These are phyloP conservation scores for Tricholaema leucomelas DNA, from an alignment of 2,113 vertebrate genomes.

Conservation along the genomic window DNA sequence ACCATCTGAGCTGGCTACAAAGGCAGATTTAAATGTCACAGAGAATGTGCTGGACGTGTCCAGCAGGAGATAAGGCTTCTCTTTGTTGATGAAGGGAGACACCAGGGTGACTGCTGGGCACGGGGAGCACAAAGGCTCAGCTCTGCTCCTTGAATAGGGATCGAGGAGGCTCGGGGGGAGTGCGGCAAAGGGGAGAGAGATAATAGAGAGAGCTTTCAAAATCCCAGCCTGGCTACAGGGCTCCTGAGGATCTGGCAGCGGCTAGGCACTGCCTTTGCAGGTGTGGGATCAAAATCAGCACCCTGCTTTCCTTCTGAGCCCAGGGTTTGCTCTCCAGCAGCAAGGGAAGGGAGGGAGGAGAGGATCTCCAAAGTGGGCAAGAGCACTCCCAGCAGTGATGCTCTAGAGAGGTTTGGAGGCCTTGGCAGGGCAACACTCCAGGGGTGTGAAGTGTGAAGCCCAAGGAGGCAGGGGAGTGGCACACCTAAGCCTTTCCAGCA, in stretches of 20 bases:
- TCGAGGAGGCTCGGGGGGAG: background rate
- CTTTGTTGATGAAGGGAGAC: slow-evolving; percentile 13
- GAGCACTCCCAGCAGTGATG: background rate
- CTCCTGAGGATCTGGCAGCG: background rate
- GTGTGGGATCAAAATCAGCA: background rate
- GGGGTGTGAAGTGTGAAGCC: background rate
- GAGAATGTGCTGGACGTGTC: slow-evolving; percentile 34
- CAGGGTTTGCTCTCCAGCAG: background rate
- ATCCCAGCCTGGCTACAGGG: background rate
- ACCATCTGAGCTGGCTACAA: slow-evolving; percentile 45
- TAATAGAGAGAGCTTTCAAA: background rate
- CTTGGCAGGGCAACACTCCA: background rate
- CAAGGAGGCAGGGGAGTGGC: background rate
- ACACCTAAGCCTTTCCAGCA: accelerated
- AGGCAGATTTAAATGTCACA: slow-evolving; percentile 67
- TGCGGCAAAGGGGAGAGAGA: background rate
- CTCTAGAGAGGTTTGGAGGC: background rate
- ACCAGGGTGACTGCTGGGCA: background rate
- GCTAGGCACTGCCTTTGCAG: background rate
- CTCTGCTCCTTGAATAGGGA: background rate
- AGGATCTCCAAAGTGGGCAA: background rate
- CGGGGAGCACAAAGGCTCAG: background rate
- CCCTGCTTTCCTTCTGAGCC: background rate
- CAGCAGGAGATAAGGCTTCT: slow-evolving; percentile 53
- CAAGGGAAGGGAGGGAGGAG: background rate